Base-by-base conservation (phyloP, 1,140 invertebrate genomes). In the Eriocheir sinensis region DNA sequence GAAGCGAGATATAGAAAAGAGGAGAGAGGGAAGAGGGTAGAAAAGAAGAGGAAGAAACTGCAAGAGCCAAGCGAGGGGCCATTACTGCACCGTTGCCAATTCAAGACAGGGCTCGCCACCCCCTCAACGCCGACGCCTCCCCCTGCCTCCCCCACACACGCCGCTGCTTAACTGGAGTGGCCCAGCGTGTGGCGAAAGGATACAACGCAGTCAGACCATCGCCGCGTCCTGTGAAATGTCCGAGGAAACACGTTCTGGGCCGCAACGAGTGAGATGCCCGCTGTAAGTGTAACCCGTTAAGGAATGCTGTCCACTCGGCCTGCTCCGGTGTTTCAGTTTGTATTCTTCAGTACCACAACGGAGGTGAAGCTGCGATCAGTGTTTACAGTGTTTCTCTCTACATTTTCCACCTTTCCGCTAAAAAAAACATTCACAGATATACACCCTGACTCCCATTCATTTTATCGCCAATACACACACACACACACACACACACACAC, bases 261-360 rank as follows among this genome's bases (percentile, higher is more conserved):
- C 6, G 60, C 60, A 72, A 72, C 60, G 60, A 72, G 60, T 72
- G 60, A 4, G 60, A 27, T 72, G 6, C 60, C 60, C 60, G 60
- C n/a, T 72, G 60, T 72, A n/a, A 72, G 60, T 72, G 60, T 72
- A n/a, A n/a, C 60, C 60, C 60, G 60, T 72, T 72, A 72, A n/a
- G 60, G 48, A n/a, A 27, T 12, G 60, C 27, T 72, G 60, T 21
- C 60, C n/a, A 4, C 60, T n/a, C 17, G 60, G 60, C 60, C 60
- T 21, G 60, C 48, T 21, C 48, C 48, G 60, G n/a, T 72, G 60
- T 72, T n/a, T n/a, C n/a, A n/a, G n/a, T n/a, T n/a, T n/a, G n/a
- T n/a, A n/a, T n/a, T n/a, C n/a, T n/a, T n/a, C n/a, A n/a, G n/a
- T n/a, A n/a, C n/a, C n/a, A n/a, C n/a, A n/a, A n/a, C n/a, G n/a